A percentile compares a stretch with the other conserved stretches of the same genome.
Evolutionary conservation across 2,113 vertebrate species (phyloP).

Genomic region (Oplegnathus fasciatus): DNA sequence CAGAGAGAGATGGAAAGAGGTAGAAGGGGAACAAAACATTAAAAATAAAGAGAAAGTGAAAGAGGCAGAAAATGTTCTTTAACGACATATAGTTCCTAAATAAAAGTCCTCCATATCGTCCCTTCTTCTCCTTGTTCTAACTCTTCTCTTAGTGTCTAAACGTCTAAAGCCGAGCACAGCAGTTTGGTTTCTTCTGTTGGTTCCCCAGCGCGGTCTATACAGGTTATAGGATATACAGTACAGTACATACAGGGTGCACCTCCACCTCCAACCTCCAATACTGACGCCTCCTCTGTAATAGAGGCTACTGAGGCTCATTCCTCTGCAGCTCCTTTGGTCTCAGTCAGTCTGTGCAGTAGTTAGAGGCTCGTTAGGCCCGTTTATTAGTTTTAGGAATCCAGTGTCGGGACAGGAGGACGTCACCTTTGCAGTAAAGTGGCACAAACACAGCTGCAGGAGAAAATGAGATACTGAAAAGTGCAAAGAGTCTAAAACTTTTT

Average conservation of each 20-base stretch:
- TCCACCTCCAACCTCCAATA: constrained; percentile 36
- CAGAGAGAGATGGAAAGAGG: not conserved
- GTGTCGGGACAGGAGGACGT: constrained; percentile 82
- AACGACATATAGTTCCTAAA: not conserved
- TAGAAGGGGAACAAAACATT: not conserved
- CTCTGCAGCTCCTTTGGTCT: constrained; percentile 33
- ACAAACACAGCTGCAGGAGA: constrained; percentile 55
- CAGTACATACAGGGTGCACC: constrained; percentile 11
- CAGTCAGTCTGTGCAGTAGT: constrained; percentile 36
- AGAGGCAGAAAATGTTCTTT: not conserved
- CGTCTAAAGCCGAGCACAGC: constrained; percentile 37
- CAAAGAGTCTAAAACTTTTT: constrained; percentile 55
- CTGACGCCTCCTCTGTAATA: constrained; percentile 19
- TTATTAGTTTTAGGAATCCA: constrained; percentile 83
- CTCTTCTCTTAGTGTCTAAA: constrained; percentile 28
- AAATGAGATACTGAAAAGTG: constrained; percentile 52
- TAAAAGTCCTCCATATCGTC: constrained; percentile 14
- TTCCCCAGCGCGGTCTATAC: constrained; percentile 41
- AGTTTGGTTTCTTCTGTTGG: constrained; percentile 22
- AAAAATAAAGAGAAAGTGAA: not conserved
- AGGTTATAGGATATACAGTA: constrained; percentile 46
- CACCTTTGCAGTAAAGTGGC: constrained; percentile 60
- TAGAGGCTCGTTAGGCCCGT: constrained; percentile 6
- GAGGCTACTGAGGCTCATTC: constrained; percentile 1
- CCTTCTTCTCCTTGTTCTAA: constrained; percentile 26